phyloP scores from a whole-genome alignment of 2,797 vertebrate genomes.

The Schizothorax lantsangensis region DNA sequence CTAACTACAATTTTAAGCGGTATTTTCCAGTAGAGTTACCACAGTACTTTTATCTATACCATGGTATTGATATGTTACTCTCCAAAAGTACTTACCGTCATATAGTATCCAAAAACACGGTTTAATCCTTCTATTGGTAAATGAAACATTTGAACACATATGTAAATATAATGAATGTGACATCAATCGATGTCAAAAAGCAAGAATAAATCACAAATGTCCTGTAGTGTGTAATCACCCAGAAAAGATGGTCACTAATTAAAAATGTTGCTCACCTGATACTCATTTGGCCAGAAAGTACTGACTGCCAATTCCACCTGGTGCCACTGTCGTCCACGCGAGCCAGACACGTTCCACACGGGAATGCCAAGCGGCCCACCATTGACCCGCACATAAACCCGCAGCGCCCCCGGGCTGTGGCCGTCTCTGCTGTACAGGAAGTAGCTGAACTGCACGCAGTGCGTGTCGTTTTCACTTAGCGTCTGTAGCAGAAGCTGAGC shows the following conservation, averaged over 20 bases:
- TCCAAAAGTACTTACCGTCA: not conserved
- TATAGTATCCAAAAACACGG: not conserved
- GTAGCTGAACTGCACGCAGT: conserved; percentile 98
- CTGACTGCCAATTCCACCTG: conserved; percentile 94
- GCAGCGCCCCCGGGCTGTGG: conserved; percentile 89
- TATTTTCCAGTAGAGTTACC: not conserved
- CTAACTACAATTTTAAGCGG: not conserved
- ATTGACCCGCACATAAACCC: conserved; percentile 87
- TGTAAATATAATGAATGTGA: not conserved
- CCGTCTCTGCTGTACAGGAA: conserved; percentile 93
- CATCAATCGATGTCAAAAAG: not conserved
- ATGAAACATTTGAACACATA: not conserved
- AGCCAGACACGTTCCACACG: conserved; percentile 89
- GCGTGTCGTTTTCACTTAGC: conserved; percentile 95
- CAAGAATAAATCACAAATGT: not conserved
- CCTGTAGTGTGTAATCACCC: not conserved
- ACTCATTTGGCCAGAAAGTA: conserved; percentile 96
- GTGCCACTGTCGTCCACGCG: conserved; percentile 92
- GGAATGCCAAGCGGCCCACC: conserved; percentile 88
- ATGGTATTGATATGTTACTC: not conserved
- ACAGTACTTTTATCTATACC: not conserved
- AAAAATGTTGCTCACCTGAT: conserved; percentile 84
- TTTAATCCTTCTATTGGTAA: not conserved
- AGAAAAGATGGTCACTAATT: not conserved
- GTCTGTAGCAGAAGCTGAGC: conserved; percentile 89